A percentile compares a stretch with the other conserved stretches of the same genome.
Conservation (phyloP, 1,140 invertebrate genomes). For the Psilanteris sp. region DNA sequence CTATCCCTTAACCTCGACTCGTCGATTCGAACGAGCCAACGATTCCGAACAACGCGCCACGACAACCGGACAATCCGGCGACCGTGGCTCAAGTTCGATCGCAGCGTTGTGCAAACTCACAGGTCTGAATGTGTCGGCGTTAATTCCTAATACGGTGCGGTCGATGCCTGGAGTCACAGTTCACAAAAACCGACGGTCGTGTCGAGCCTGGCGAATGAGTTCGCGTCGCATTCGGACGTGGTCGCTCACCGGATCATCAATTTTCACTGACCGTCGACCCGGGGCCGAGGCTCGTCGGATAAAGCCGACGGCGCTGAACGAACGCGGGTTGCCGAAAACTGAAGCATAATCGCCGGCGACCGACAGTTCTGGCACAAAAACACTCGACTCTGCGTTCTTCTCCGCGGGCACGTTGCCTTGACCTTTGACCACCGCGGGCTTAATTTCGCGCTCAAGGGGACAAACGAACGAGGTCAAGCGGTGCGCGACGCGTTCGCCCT, state of each 20-base stretch:
- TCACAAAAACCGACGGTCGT: conserved; percentile 11
- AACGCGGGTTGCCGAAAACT: background rate
- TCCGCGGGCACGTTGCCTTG: no score
- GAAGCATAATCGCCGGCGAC: conserved; percentile 14
- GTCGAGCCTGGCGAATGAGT: conserved; percentile 11
- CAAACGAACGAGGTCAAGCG: conserved; percentile 10
- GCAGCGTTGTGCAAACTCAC: conserved; percentile 6
- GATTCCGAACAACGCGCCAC: no score
- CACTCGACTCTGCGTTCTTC: no score
- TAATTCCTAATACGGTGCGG: conserved; percentile 4
- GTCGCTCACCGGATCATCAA: conserved; percentile 1
- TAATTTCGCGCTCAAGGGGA: background rate
- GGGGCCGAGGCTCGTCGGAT: background rate
- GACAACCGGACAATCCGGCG: background rate
- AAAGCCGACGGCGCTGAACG: background rate
- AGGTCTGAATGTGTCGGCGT: conserved; percentile 9
- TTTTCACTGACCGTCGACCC: conserved; percentile 20
- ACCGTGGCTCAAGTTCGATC: background rate
- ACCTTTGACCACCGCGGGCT: conserved; percentile 11
- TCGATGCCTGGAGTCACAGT: conserved; percentile 17
- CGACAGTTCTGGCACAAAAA: background rate
- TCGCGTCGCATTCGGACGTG: conserved; percentile 21
- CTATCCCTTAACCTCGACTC: no score
- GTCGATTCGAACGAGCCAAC: no score
- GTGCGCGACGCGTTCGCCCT: conserved; percentile 43